These are phyloP conservation scores for Trichacis sp. DNA, from an alignment of 2,888 invertebrate species.

Conservation along the genomic window DNA sequence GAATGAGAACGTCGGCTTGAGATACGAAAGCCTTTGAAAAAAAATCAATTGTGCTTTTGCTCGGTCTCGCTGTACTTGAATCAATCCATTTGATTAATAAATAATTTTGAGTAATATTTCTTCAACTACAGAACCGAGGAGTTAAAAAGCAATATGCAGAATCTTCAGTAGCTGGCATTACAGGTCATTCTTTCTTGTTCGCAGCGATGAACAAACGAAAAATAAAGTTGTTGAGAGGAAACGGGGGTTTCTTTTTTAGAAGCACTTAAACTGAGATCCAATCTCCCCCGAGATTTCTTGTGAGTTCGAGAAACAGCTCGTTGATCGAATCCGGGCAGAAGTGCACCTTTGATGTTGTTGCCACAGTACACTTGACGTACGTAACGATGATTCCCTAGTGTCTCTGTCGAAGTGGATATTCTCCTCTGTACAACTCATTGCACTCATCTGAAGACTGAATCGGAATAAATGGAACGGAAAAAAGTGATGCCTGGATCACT, in stretches of 20 bases:
- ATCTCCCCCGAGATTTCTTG: conserved; percentile 32
- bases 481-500: conserved; percentile 2
- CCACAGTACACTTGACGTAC: conserved; percentile 41
- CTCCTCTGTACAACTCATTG: conserved; percentile 40
- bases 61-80: too few relatives aligned
- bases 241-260: conserved; percentile 25
- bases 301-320: conserved; percentile 30
- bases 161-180: too few relatives aligned
- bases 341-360: conserved; percentile 32
- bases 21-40: too few relatives aligned
- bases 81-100: too few relatives aligned
- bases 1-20: too few relatives aligned
- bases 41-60: too few relatives aligned
- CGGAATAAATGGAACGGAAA: background rate
- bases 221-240: conserved; percentile 3
- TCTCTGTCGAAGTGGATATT: conserved; percentile 30
- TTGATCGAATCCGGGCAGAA: conserved; percentile 34
- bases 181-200: too few relatives aligned
- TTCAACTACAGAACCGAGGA: too few relatives aligned
- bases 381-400: conserved; percentile 39
- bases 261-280: conserved; percentile 33
- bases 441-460: conserved; percentile 21
- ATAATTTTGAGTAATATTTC: too few relatives aligned
- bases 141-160: too few relatives aligned
- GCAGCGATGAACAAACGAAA: too few relatives aligned